These are phyloP conservation scores for Leptopilina boulardi DNA, from an alignment of 1,140 invertebrate genomes.

Conservation along the genomic window DNA sequence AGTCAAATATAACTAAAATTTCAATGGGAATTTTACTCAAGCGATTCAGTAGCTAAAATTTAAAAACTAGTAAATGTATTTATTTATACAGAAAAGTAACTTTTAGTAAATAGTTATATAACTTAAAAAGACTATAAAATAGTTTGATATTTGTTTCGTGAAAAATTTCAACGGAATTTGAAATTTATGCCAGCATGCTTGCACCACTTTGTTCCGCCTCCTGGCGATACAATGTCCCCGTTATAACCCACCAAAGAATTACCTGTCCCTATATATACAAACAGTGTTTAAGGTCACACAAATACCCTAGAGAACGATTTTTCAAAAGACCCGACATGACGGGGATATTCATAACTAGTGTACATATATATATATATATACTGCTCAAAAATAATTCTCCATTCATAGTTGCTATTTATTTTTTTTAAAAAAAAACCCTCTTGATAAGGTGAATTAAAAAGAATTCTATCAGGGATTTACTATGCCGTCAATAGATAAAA, in stretches of 20 bases:
- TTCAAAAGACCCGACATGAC: background rate
- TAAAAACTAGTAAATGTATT: too few species aligned
- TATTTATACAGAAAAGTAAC: too few species aligned
- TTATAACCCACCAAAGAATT: background rate
- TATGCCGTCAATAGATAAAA: too few species aligned
- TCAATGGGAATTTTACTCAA: too few species aligned
- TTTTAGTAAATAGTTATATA: too few species aligned
- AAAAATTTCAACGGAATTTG: background rate
- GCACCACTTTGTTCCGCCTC: background rate
- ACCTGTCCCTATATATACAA: background rate
- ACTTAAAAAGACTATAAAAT: background rate
- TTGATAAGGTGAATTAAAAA: too few species aligned
- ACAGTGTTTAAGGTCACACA: background rate
- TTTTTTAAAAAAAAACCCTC: background rate
- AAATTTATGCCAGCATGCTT: slow-evolving; percentile 8
- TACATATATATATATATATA: background rate
- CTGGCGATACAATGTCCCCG: background rate
- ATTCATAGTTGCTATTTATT: too few species aligned
- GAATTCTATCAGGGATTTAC: too few species aligned
- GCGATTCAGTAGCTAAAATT: too few species aligned
- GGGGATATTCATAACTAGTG: background rate
- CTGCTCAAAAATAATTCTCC: background rate
- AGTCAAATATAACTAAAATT: too few species aligned
- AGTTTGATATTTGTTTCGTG: background rate
- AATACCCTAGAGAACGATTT: slow-evolving; percentile 1